phyloP scores from a whole-genome alignment of 2,888 invertebrate genomes.

The Eupithecia dodoneata region DNA sequence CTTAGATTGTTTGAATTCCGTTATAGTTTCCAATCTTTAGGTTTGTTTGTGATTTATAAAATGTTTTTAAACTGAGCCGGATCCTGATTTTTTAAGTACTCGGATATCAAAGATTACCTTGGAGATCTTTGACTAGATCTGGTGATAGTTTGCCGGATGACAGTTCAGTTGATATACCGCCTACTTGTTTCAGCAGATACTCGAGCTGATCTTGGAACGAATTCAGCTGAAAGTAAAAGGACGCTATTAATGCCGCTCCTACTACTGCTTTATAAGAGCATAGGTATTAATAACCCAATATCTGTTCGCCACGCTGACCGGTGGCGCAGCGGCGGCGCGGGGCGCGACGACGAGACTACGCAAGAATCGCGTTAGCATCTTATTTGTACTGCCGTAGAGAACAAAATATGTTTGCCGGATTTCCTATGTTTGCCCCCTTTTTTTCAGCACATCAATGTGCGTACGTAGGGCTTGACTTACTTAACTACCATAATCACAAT shows the following conservation, averaged over 20 bases:
- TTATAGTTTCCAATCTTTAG: background rate
- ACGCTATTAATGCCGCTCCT: background rate
- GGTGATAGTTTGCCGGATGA: slow-evolving; percentile 59
- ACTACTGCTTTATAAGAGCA: background rate
- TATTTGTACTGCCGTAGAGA: background rate
- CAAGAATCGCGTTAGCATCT: too few relatives aligned
- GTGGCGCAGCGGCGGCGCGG: too few relatives aligned
- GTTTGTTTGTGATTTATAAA: background rate
- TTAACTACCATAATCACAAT: background rate
- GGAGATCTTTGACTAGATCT: slow-evolving; percentile 68
- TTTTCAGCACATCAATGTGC: background rate
- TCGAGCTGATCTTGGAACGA: slow-evolving; percentile 79
- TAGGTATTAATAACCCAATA: background rate
- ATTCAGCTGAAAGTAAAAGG: slow-evolving; percentile 60
- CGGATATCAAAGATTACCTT: slow-evolving; percentile 55
- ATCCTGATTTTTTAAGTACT: background rate
- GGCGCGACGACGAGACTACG: background rate
- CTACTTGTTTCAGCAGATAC: slow-evolving; percentile 70
- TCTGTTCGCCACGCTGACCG: background rate
- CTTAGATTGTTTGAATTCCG: background rate
- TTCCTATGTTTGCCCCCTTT: background rate
- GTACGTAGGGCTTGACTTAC: background rate
- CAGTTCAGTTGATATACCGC: slow-evolving; percentile 46
- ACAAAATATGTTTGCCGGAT: background rate
- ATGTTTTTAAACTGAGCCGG: background rate